Evolutionary conservation across 1,140 invertebrate genomes (phyloP), one percentile per base, ranked within the genome.

Genomic region (Platorchestia sp.): DNA sequence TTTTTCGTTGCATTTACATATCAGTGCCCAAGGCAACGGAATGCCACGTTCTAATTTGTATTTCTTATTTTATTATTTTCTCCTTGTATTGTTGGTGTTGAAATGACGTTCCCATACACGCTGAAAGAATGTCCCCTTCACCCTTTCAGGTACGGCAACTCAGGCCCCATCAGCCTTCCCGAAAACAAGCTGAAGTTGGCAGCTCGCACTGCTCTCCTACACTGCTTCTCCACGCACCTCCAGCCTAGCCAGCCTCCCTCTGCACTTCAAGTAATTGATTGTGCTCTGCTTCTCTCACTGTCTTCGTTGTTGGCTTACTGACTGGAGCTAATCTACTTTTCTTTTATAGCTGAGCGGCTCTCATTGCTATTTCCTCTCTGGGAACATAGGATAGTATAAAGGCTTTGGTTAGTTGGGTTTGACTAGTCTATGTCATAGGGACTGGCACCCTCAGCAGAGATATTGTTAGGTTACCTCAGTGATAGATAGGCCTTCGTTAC

Each of bases 161-260:
- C 87, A 14, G 87, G 87, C 41, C 43, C 87, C n/a, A 97, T 97
- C 93, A 97, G 97, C 95, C 96, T 97, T 45, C 97, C 97, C 93
- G 96, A 96, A 59, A 96, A 95, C 43, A 91, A 96, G 41, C 97
- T 97, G 95, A 96, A 97, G 95, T 96, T 97, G 22, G 96, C 96
- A n/a, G 97, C 97, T 1, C 96, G 97, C 86, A 97, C 97, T 96
- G 96, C 96, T 22, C 96, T 97, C 91, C 97, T 97, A 40, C 97
- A 97, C 87, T 97, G 97, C 36, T 97, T 97, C 95, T 95, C 97
- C 40, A 96, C 96, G 16, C 95, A 97, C 19, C 96, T 97, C 43
- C 97, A 97, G 96, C 97, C 27, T 97, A 97, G 51, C 96, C 96
- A n/a, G 40, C n/a, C 42, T 43, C 51, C 86, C 44, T 43, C 86